Evolutionary conservation across 2,888 invertebrate species (phyloP), one percentile per base, ranked within the genome.

Genomic region (Cotesia congregata): DNA sequence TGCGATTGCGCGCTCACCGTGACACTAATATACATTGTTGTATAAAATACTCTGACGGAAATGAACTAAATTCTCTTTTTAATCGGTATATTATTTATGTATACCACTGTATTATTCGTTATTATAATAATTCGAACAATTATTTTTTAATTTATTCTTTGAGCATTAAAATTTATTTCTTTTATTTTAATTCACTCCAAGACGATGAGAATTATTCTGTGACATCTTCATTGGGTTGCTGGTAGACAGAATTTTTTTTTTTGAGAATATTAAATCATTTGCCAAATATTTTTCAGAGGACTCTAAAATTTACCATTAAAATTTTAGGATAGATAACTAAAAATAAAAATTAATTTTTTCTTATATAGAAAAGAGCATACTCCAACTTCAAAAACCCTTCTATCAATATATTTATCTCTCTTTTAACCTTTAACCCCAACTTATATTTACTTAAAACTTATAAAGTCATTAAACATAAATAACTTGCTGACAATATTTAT

Each of bases 1-100:
- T 80, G 85, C 87, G 89, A 89, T 89, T 88, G 89, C 86, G 86
- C 88, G 85, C 83, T 85, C 83, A 88, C 88, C 88, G 88, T 89
- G 87, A 89, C 88, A 88, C 85, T 87, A 87, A 67, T 61, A 72
- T 67, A 88, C 88, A 87, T 86, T 84, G 67, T 30, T 30, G 30
- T 30, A 30, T 30, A 30, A 30, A 50, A 50, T 50, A 50, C 50
- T 50, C 71, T 74, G 73, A 9, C 15, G 41, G 41, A 64, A 38
- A 67, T 64, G 65, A 39, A 67, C 50, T 69, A 74, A 71, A 70
- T 70, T 50, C 65, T 30, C 38, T 65, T 65, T 65, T 65, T 65
- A 12, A 65, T 65, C 62, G 17, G 15, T 20, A 17, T 62, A 62
- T 17, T 62, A 62, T 67, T 67, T 7, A 67, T 40, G 15, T 38